phyloP scores from a whole-genome alignment of 30 jellyfish, hydroid and myxozoan species.

The Phacellophora camtschatica region DNA sequence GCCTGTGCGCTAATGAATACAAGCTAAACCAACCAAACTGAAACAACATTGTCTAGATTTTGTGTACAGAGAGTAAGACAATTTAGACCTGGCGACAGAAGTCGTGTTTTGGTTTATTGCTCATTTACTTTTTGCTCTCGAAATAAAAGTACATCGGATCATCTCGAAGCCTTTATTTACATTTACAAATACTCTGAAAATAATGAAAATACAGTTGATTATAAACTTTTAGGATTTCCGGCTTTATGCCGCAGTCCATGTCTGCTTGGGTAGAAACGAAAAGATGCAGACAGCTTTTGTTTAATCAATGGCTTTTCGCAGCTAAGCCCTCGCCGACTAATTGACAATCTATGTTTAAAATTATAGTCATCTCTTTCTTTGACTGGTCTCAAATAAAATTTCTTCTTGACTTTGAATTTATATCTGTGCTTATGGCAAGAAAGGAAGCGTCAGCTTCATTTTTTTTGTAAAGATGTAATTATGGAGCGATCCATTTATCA shows the following conservation, averaged over 20 bases:
- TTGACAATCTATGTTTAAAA: constrained; percentile 14
- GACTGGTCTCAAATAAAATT: too few relatives aligned
- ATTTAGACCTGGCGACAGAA: constrained; percentile 9
- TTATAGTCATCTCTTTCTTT: constrained; percentile 14
- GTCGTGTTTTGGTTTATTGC: background rate
- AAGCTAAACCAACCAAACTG: too few relatives aligned
- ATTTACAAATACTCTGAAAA: background rate
- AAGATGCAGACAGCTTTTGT: constrained; percentile 32
- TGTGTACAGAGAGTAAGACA: background rate
- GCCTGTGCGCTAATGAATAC: too few relatives aligned
- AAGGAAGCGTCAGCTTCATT: too few relatives aligned
- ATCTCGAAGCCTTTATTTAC: constrained; percentile 14
- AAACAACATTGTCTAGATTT: too few relatives aligned
- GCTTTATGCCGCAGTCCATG: constrained; percentile 42
- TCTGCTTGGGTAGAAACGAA: constrained; percentile 13
- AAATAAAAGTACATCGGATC: constrained; percentile 29
- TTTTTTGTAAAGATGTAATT: too few relatives aligned
- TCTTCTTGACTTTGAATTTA: too few relatives aligned
- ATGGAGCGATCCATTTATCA: too few relatives aligned
- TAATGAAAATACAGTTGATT: constrained; percentile 22
- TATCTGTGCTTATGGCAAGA: too few relatives aligned
- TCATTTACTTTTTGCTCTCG: background rate
- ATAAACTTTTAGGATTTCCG: constrained; percentile 53
- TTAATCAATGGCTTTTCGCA: background rate
- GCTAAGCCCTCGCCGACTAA: too few relatives aligned